phyloP scores from a whole-genome alignment of 2,113 vertebrate genomes.

The Pleuronectes platessa region DNA sequence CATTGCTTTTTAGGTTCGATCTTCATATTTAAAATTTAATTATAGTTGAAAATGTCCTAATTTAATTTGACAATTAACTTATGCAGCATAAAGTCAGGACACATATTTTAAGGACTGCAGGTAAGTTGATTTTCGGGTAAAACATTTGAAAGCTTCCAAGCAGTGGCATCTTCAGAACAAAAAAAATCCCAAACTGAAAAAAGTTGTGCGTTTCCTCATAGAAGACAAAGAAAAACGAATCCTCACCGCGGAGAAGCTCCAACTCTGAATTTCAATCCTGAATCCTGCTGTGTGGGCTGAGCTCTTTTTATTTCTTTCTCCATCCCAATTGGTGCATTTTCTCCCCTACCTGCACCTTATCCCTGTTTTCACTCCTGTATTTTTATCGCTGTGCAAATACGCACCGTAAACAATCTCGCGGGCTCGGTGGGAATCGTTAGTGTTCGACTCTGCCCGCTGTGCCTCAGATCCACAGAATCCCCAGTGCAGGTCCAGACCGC shows the following conservation, averaged over 20 bases:
- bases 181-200: not conserved
- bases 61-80: too few relatives aligned
- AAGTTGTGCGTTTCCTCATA: not conserved
- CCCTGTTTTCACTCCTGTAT: not conserved
- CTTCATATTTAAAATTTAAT: too few relatives aligned
- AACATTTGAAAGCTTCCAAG: too few relatives aligned
- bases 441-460: conserved; percentile 6
- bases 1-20: too few relatives aligned
- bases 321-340: not conserved
- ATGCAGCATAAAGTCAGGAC: too few relatives aligned
- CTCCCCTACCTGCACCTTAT: not conserved
- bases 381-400: conserved; percentile 7
- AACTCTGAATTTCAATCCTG: not conserved
- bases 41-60: too few relatives aligned
- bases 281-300: not conserved
- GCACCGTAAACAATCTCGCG: not conserved
- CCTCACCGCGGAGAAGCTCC: not conserved
- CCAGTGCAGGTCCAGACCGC: conserved; percentile 31
- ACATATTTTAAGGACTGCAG: too few relatives aligned
- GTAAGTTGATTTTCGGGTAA: too few relatives aligned
- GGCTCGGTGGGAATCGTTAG: conserved; percentile 28
- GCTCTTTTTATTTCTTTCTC: not conserved
- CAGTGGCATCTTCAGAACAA: not conserved
- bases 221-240: not conserved
- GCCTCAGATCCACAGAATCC: conserved; percentile 11